phyloP scores from a whole-genome alignment of 2,888 invertebrate genomes.

The Abrostola tripartita region DNA sequence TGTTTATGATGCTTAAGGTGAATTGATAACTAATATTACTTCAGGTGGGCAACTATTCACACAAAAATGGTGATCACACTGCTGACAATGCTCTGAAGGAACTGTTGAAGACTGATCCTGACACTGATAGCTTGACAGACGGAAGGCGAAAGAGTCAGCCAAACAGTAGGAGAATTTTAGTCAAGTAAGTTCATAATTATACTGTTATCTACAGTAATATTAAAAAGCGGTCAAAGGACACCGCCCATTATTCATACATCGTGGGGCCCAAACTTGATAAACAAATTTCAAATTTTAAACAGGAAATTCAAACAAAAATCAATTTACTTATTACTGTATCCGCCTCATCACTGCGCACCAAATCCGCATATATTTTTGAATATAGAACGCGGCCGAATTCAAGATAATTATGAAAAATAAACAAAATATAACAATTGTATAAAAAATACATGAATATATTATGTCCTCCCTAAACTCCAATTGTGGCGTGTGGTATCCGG shows the following conservation, averaged over 20 bases:
- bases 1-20: too few relatives aligned
- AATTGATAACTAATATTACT: not conserved
- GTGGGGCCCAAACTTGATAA: not conserved
- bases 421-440: too few relatives aligned
- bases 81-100: constrained; percentile 81
- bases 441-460: too few relatives aligned
- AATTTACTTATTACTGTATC: too few relatives aligned
- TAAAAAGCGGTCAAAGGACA: not conserved
- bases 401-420: too few relatives aligned
- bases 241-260: not conserved
- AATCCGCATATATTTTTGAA: too few relatives aligned
- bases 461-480: too few relatives aligned
- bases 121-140: constrained; percentile 76
- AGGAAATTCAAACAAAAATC: too few relatives aligned
- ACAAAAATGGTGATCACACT: constrained; percentile 77
- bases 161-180: constrained; percentile 69
- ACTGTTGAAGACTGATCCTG: constrained; percentile 76
- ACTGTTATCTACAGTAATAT: not conserved
- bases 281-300: too few relatives aligned
- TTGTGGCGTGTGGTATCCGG: too few relatives aligned
- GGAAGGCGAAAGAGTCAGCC: constrained; percentile 79
- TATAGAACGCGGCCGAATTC: too few relatives aligned
- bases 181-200: constrained; percentile 69
- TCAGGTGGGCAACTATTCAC: constrained; percentile 78
- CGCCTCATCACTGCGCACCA: too few relatives aligned